These are phyloP conservation scores for Catharus minimus DNA, from an alignment of 2,113 vertebrate genomes.

Conservation along the genomic window DNA sequence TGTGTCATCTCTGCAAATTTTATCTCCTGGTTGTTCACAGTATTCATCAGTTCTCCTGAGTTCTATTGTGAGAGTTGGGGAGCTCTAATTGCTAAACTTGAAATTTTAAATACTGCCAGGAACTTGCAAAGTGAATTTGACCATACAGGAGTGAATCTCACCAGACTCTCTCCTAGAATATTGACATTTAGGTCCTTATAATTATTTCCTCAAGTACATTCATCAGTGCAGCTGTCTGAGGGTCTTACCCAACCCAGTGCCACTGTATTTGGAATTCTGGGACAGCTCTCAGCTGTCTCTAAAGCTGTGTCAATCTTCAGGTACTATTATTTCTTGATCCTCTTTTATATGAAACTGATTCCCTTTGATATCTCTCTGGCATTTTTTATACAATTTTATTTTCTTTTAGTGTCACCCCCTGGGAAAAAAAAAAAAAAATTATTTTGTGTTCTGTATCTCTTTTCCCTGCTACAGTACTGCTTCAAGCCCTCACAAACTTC, in stretches of 20 bases:
- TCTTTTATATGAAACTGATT: conserved; percentile 58
- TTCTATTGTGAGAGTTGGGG: neutral
- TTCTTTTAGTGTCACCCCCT: conserved; percentile 32
- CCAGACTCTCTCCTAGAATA: neutral
- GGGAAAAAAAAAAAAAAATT: neutral
- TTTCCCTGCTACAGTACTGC: neutral
- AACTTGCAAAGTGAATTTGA: neutral
- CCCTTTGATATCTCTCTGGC: conserved; percentile 31
- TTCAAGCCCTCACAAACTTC: neutral
- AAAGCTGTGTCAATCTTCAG: conserved; percentile 59
- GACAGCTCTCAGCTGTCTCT: conserved; percentile 28
- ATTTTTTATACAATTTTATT: conserved; percentile 31
- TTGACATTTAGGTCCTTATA: neutral
- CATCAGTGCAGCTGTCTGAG: neutral
- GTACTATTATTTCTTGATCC: conserved; percentile 54
- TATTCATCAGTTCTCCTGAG: neutral
- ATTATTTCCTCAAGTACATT: conserved; percentile 19
- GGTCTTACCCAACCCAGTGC: neutral
- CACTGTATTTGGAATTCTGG: conserved; percentile 35
- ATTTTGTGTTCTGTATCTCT: neutral
- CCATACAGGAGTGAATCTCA: neutral
- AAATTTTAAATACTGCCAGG: neutral
- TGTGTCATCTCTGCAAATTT: neutral
- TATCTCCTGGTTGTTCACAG: neutral
- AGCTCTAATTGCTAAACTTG: neutral